Percentiles rank a stretch among this genome's conserved stretches.
phyloP scores from a whole-genome alignment of 2,113 vertebrate genomes.

The Colaptes auratus region DNA sequence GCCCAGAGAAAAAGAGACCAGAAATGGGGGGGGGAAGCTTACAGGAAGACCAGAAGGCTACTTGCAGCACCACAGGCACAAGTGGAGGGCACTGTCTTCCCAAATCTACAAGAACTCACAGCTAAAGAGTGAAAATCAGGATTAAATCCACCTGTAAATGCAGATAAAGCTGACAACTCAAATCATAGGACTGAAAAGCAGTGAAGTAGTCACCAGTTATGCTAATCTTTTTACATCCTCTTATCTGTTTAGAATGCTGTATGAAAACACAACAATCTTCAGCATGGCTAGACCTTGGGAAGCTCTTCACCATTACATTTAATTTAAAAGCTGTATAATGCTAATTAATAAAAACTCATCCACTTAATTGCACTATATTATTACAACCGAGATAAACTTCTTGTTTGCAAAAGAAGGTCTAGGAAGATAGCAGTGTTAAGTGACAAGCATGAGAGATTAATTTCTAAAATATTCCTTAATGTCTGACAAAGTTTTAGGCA shows the following conservation, averaged over 20 bases:
- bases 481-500: slow-evolving; percentile 17
- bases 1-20: background rate
- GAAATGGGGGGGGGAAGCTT: background rate
- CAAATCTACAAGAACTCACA: background rate
- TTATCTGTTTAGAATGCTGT: background rate
- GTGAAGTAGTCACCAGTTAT: background rate
- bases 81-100: background rate
- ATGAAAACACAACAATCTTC: slow-evolving; percentile 25
- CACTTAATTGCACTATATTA: slow-evolving; percentile 35
- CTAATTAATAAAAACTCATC: slow-evolving; percentile 51
- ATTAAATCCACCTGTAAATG: background rate
- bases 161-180: background rate
- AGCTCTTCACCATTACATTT: slow-evolving; percentile 1
- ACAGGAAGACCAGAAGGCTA: background rate
- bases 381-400: slow-evolving; percentile 4
- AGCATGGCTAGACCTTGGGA: background rate
- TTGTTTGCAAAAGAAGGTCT: slow-evolving; percentile 46
- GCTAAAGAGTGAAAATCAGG: background rate
- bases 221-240: background rate
- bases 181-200: background rate
- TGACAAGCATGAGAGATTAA: slow-evolving; percentile 27
- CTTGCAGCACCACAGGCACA: background rate
- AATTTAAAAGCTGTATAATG: slow-evolving; percentile 33
- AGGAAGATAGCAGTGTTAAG: slow-evolving; percentile 25
- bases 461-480: slow-evolving; percentile 9